Evolutionary conservation across 2,888 invertebrate genomes (phyloP).

Genomic region (Pterobdella sp.): DNA sequence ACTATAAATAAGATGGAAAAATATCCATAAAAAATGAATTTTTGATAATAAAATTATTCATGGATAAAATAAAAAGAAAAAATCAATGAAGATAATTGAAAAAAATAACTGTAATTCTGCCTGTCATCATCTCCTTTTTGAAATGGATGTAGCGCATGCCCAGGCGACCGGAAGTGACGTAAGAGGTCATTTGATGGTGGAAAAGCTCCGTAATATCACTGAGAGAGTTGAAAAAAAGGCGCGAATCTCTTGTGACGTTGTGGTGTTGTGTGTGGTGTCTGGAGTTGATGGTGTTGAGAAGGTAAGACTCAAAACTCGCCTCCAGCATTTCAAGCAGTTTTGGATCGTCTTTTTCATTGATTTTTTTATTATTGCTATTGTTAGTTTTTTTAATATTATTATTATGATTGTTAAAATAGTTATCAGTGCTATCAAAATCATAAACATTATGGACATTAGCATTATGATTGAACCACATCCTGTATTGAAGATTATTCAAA

Average conservation of each 20-base stretch:
- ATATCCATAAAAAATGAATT: not conserved
- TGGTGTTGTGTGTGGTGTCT: not conserved
- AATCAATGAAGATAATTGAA: no score
- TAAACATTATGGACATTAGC: no score
- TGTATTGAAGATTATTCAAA: no score
- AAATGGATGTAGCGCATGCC: not conserved
- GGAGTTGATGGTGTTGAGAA: not conserved
- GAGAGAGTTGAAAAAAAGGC: not conserved
- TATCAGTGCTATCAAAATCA: no score
- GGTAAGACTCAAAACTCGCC: not conserved
- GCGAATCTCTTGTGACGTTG: not conserved
- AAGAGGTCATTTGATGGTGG: not conserved
- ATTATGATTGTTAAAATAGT: not conserved
- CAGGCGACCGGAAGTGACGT: not conserved
- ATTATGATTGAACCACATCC: no score
- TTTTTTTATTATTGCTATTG: not conserved
- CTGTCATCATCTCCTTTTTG: not conserved
- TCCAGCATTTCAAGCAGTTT: not conserved
- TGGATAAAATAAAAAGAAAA: not conserved
- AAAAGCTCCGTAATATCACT: not conserved
- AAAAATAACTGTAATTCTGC: not conserved
- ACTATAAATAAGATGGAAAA: no score
- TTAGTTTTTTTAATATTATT: not conserved
- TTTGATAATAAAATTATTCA: not conserved
- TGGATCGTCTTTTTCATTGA: not conserved